These are phyloP conservation scores for pig (Sus scrofa) DNA, from an alignment of 2,113 vertebrate species.

Conservation along the genomic window T2T-Sscrofa CM000815.6:95601501-95602000, in stretches of 20 bases:
- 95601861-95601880: neutral
- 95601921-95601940: neutral
- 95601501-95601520: neutral
- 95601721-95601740: conserved; percentile 62
- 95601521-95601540: neutral
- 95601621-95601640: conserved; percentile 57
- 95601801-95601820: neutral
- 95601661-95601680: conserved; percentile 47
- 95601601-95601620: conserved; percentile 59
- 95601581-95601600: conserved; percentile 50
- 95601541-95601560: neutral
- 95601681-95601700: conserved; percentile 50
- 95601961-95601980: neutral
- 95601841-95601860: neutral
- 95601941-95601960: neutral
- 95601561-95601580: conserved; percentile 59
- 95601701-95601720: conserved; percentile 56
- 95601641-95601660: conserved; percentile 31
- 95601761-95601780: neutral
- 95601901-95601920: neutral
- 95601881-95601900: neutral
- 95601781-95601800: neutral
- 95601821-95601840: neutral
- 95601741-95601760: neutral
- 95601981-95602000: neutral